Percentiles rank a stretch among this genome's conserved stretches.
Conservation (phyloP, 2,113 vertebrate species). For the Notothenia coriiceps region DNA sequence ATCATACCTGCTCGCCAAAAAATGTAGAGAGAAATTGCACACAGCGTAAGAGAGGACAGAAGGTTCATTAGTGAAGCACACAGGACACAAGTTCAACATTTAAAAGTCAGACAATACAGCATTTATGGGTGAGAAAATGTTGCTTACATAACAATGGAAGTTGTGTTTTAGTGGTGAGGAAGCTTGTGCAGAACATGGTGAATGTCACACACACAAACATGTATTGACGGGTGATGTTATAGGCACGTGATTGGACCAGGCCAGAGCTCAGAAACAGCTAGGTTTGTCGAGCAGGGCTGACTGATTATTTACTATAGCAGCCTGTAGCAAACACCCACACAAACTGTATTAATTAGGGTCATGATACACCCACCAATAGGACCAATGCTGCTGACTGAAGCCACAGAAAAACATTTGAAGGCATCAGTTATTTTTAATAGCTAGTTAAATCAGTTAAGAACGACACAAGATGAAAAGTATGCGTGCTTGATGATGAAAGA, state of each 20-base stretch:
- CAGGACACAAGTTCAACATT: background rate
- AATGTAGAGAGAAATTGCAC: conserved; percentile 38
- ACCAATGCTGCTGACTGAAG: conserved; percentile 42
- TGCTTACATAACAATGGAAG: conserved; percentile 42
- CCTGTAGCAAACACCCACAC: conserved; percentile 1
- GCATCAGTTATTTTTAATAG: conserved; percentile 44
- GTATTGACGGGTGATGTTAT: conserved; percentile 48
- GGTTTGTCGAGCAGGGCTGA: background rate
- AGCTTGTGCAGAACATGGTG: conserved; percentile 63
- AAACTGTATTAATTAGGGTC: conserved; percentile 18
- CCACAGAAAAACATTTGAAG: conserved; percentile 32
- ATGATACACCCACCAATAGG: background rate
- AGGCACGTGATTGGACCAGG: conserved; percentile 59
- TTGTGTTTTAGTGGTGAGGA: conserved; percentile 71
- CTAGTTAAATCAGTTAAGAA: conserved; percentile 41
- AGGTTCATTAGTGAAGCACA: conserved; percentile 24
- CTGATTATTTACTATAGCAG: conserved; percentile 19
- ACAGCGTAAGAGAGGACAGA: conserved; percentile 21
- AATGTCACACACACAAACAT: conserved; percentile 45
- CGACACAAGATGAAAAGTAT: conserved; percentile 34
- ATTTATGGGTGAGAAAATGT: conserved; percentile 18
- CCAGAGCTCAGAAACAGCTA: conserved; percentile 76
- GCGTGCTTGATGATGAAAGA: conserved; percentile 49
- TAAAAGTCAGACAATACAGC: background rate
- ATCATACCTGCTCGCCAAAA: conserved; percentile 90